These are phyloP conservation scores for Cynocephalus volans DNA, from an alignment of 2,113 vertebrate genomes.

Conservation along the genomic window DNA sequence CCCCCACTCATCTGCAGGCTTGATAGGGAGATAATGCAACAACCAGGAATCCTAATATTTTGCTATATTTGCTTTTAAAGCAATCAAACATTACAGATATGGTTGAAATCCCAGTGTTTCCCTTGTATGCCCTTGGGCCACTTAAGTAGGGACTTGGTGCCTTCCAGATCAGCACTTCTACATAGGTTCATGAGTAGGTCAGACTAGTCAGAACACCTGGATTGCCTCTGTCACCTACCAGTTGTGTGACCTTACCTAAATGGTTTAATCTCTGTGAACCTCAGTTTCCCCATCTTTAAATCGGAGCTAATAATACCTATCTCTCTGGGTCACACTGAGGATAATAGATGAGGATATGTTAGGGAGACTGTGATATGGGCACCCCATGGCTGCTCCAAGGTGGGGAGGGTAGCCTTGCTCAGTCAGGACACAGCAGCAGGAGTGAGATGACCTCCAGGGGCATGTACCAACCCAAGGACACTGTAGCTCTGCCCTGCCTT, in stretches of 20 bases:
- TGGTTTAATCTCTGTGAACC: neutral
- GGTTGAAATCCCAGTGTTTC: neutral
- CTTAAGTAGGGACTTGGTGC: neutral
- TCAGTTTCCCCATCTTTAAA: slow-evolving; percentile 7
- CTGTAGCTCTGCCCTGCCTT: neutral
- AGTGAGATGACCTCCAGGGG: neutral
- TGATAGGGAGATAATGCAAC: neutral
- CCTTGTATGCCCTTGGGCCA: neutral
- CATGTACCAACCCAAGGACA: neutral
- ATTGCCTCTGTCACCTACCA: neutral
- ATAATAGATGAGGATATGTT: neutral
- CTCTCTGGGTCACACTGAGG: neutral
- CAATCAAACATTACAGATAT: neutral
- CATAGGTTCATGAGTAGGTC: neutral
- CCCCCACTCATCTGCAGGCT: too few species aligned
- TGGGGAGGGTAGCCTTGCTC: neutral
- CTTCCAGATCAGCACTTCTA: neutral
- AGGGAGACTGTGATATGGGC: neutral
- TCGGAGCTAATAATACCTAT: neutral
- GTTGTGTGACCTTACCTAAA: neutral
- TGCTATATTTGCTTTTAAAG: neutral
- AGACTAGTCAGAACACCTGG: neutral
- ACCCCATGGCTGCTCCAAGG: neutral
- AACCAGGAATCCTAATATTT: neutral
- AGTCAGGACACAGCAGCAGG: neutral